Evolutionary conservation across 30 jellyfish, hydroid and myxozoan species (phyloP).

Genomic region (Pseudorhiza aurosa): DNA sequence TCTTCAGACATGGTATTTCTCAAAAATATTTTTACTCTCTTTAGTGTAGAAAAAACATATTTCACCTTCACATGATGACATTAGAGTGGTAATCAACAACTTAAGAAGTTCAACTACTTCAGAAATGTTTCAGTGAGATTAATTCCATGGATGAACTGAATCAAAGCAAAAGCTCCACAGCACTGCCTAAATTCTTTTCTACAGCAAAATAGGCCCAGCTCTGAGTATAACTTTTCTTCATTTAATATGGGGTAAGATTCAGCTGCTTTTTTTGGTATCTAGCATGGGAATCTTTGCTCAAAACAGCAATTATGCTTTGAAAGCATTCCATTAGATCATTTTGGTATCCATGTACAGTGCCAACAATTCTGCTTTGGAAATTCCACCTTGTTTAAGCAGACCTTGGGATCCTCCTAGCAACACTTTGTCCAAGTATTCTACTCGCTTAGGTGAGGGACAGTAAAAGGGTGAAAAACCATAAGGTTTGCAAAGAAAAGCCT

Average conservation of each 20-base stretch:
- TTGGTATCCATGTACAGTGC: conserved; percentile 13
- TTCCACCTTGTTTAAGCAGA: conserved; percentile 60
- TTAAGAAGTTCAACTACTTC: conserved; percentile 3
- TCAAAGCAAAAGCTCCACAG: conserved; percentile 18
- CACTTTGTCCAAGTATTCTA: conserved; percentile 40
- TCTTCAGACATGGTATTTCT: too few relatives aligned
- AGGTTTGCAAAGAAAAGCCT: conserved; percentile 40
- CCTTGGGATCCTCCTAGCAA: conserved; percentile 30
- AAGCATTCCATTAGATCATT: conserved; percentile 41
- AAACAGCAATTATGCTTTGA: conserved; percentile 2
- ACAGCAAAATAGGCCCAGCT: conserved; percentile 3
- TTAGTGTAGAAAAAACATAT: too few relatives aligned
- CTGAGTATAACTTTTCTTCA: conserved; percentile 16
- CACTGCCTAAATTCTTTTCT: conserved; percentile 3
- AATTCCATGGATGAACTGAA: neutral
- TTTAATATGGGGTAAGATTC: conserved; percentile 6
- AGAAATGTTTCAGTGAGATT: conserved; percentile 21
- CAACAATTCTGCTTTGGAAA: conserved; percentile 53
- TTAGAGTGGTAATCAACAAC: conserved; percentile 16
- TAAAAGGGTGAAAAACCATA: conserved; percentile 26
- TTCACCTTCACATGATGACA: conserved; percentile 35
- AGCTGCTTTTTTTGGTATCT: too few relatives aligned
- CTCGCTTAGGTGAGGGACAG: conserved; percentile 45
- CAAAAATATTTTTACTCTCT: too few relatives aligned
- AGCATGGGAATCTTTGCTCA: conserved; percentile 30